These are phyloP conservation scores for Chironomus striatipennis DNA, from an alignment of 1,140 invertebrate genomes.

Conservation along the genomic window DNA sequence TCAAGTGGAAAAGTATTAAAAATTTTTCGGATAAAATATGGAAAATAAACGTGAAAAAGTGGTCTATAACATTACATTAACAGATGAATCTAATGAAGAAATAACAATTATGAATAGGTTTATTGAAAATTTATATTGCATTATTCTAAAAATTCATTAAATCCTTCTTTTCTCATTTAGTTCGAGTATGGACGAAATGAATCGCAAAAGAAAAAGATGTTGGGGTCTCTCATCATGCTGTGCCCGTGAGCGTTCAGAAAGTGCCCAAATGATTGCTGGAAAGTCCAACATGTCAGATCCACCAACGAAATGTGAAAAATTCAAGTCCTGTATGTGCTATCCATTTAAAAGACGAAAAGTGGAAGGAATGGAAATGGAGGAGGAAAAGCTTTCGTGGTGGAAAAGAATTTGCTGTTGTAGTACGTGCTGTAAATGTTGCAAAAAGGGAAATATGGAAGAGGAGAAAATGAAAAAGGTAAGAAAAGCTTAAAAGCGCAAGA, in stretches of 20 bases:
- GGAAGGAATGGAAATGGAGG: neutral
- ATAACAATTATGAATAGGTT: neutral
- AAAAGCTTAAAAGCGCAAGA: neutral
- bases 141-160: neutral
- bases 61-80: neutral
- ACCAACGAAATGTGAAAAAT: neutral
- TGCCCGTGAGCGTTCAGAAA: neutral
- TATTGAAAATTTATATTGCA: neutral
- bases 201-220: neutral
- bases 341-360: slow-evolving; percentile 19
- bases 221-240: neutral
- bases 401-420: neutral
- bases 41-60: neutral
- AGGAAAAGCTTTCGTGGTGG: neutral
- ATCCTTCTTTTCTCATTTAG: neutral
- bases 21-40: neutral
- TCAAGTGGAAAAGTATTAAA: neutral
- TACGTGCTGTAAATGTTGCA: neutral
- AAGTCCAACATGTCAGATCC: neutral
- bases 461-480: slow-evolving; percentile 14
- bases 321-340: neutral
- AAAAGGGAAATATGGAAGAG: neutral
- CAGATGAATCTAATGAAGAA: neutral
- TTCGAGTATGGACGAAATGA: neutral
- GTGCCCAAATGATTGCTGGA: slow-evolving; percentile 9